Evolutionary conservation across 2,888 invertebrate species (phyloP), one percentile per base, ranked within the genome.

Genomic region (Drosophila greeni): DNA sequence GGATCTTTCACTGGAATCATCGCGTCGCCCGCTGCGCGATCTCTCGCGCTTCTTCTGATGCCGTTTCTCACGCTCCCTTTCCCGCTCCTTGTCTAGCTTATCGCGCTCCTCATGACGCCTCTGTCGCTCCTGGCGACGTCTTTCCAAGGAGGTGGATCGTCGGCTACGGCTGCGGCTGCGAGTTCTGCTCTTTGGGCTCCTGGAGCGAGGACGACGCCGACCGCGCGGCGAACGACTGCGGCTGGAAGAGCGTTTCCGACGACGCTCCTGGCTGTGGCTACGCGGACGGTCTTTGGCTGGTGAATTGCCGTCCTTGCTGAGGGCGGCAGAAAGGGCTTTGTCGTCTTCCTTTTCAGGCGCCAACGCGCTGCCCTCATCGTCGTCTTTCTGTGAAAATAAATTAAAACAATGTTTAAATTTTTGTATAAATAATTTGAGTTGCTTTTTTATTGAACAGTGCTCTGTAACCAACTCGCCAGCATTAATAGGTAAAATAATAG

Each of bases 91-190:
- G 16, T 84, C 83, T 0, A 42, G 70, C 36, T 73, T 75, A 24
- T 78, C 85, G 5, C 75, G 82, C 69, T 83, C 83, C 4, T 83
- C 86, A 65, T 86, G 86, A 0, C 86, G 77, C n/a, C 65, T 73
- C 47, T 83, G 82, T 4, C 86, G 84, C 51, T 87, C 86, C 8
- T 66, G 70, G 1, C 86, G 85, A 16, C 86, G 58, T 5, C 87
- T 78, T 51, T 86, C 86, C 37, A 86, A 14, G 1, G 86, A 86
- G 24, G 56, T 72, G 4, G 87, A 85, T 16, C 87, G 82, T 2
- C 84, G 61, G 3, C 80, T 56, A 11, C 72, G 68, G 53, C 80
- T 56, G 11, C 72, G 68, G 53, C 74, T 70, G 18, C 71, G 59
- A 36, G 71, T 43, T 14, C 72, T 45, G 20, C 66, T 66, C 34